Evolutionary conservation across 2,888 invertebrate species (phyloP).

Genomic region (Oxytorus armatus): DNA sequence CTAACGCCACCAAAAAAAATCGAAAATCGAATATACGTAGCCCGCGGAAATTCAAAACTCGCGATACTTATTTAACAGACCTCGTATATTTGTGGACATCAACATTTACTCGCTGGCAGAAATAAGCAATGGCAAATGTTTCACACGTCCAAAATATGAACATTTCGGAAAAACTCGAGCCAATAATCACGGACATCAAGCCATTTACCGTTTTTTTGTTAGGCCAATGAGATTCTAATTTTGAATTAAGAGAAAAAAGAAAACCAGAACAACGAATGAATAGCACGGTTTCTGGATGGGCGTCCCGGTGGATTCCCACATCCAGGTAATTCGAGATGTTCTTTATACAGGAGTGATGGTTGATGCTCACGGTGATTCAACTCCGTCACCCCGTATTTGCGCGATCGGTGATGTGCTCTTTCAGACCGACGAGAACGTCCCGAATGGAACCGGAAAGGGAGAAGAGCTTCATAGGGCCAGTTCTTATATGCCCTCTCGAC

Average conservation of each 20-base stretch:
- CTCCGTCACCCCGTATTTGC: conserved; percentile 41
- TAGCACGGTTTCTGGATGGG: background rate
- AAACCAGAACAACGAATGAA: conserved; percentile 37
- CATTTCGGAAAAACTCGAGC: background rate
- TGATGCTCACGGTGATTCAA: conserved; percentile 22
- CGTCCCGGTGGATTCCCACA: conserved; percentile 30
- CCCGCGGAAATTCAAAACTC: too few species aligned
- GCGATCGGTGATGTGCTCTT: conserved; percentile 45
- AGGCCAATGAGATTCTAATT: background rate
- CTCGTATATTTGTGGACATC: too few species aligned
- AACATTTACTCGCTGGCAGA: too few species aligned
- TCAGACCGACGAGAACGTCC: conserved; percentile 9
- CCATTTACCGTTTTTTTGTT: conserved; percentile 1
- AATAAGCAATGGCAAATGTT: too few species aligned
- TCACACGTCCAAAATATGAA: too few species aligned
- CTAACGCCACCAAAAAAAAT: too few species aligned
- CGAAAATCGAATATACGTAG: too few species aligned
- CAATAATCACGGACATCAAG: background rate
- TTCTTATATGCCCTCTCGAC: conserved; percentile 29
- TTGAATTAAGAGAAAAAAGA: conserved; percentile 12
- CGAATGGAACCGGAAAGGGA: conserved; percentile 59
- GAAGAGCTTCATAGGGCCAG: conserved; percentile 30
- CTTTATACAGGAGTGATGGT: conserved; percentile 16
- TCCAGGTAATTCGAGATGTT: conserved; percentile 53
- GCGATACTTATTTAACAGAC: too few species aligned